Evolutionary conservation across 2,113 vertebrate genomes (phyloP), one percentile per base, ranked within the genome.

Genomic region (Chrysochloris asiatica): DNA sequence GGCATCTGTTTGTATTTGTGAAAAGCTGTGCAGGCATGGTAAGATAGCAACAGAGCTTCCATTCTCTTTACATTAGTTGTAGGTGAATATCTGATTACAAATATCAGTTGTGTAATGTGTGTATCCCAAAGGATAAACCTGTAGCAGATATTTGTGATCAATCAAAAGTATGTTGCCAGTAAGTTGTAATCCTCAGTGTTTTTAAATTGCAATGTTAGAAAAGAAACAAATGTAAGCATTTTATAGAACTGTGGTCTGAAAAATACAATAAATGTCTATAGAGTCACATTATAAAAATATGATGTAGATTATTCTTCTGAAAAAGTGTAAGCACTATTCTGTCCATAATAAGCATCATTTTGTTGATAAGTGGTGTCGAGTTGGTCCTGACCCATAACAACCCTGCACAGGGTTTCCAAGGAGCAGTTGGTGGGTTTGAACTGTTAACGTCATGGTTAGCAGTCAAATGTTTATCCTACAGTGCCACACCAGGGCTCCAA

Each of bases 101-200:
- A 67, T 72, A 76, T 85, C 56, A 91, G 63, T 80, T 93, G 33
- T 77, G 9, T 79, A 59, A 79, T 52, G 43, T 30, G 45, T 76
- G 28, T 9, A 47, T 90, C 84, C 28, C 69, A 79, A 82, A 91
- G 14, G 36, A 85, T 83, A 61, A 65, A 71, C 21, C 50, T 19
- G 12, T 72, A 54, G 77, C 12, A 83, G 36, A 72, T 6, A 4
- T 77, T n/a, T 91, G 19, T 45, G 82, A 90, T 63, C 73, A 30
- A 79, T 88, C 38, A 93, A 71, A 90, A 82, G 3, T 13, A 56
- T 38, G 28, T 69, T 54, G 13, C 63, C 65, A 76, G 69, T 43
- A 93, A 90, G n/a, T 90, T 91, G 41, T 83, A 73, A 78, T 38
- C 52, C 33, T 83, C 76, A 61, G 26, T 22, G 54, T 76, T 86